phyloP scores from a whole-genome alignment of 1,140 invertebrate genomes.

The Geopemphigus sp. region DNA sequence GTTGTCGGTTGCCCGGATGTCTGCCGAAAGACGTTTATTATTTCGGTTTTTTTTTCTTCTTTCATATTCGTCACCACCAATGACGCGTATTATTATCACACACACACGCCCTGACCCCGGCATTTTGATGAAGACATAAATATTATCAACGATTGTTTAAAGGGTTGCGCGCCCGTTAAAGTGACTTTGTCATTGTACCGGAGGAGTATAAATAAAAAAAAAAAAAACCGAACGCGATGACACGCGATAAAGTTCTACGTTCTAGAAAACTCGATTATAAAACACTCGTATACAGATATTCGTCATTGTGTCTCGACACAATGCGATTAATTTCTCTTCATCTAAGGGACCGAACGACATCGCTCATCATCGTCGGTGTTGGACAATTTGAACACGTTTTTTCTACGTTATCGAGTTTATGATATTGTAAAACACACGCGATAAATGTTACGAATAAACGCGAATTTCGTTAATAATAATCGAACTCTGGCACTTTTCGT shows the following conservation, averaged over 20 bases:
- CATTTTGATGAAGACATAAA: constrained; percentile 37
- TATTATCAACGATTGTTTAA: constrained; percentile 36
- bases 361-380: no score
- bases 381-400: no score
- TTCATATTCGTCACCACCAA: constrained; percentile 37
- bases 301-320: neutral
- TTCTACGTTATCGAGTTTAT: no score
- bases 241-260: constrained; percentile 11
- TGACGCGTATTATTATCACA: neutral
- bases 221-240: no score
- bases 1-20: constrained; percentile 1
- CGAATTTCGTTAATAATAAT: no score
- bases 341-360: no score
- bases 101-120: neutral
- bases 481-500: no score
- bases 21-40: neutral
- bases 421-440: no score
- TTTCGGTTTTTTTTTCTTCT: neutral
- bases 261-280: neutral
- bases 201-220: constrained; percentile 9
- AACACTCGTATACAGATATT: constrained; percentile 6
- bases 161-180: constrained; percentile 14
- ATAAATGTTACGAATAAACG: no score
- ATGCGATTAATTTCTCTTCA: constrained; percentile 1
- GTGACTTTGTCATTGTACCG: constrained; percentile 26